A percentile compares a stretch with the other conserved stretches of the same genome.
These are phyloP conservation scores for Acrobasis suavella DNA, from an alignment of 2,888 invertebrate species.

Conservation along the genomic window DNA sequence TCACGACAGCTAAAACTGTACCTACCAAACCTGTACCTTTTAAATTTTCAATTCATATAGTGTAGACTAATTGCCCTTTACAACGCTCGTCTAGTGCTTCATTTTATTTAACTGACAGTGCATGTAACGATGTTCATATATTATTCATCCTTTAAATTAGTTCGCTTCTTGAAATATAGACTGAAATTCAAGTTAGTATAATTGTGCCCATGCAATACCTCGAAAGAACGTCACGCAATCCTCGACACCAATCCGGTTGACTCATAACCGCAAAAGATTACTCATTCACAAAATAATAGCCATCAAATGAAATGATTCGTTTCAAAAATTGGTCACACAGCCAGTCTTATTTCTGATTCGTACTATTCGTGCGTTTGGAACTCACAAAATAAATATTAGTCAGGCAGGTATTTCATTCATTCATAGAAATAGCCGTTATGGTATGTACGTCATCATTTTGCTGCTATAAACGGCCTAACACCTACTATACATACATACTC, in stretches of 20 bases:
- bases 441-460: conserved; percentile 8
- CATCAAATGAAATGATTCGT: conserved; percentile 45
- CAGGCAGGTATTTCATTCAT: conserved; percentile 26
- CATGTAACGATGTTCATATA: conserved; percentile 39
- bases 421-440: conserved; percentile 12
- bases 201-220: conserved; percentile 44
- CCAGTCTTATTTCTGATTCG: conserved; percentile 3
- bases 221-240: conserved; percentile 55
- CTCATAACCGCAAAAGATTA: conserved; percentile 60
- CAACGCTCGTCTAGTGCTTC: conserved; percentile 27
- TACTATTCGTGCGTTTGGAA: neutral
- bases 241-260: conserved; percentile 57
- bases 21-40: conserved; percentile 29
- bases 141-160: conserved; percentile 31
- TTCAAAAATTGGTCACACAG: conserved; percentile 27
- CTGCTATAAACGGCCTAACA: conserved; percentile 22
- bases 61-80: neutral
- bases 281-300: conserved; percentile 67
- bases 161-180: conserved; percentile 46
- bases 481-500: conserved; percentile 23
- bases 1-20: conserved; percentile 27
- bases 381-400: conserved; percentile 18
- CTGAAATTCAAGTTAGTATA: conserved; percentile 46
- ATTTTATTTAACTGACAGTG: conserved; percentile 45
- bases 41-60: neutral